A percentile compares a stretch with the other conserved stretches of the same genome.
These are phyloP conservation scores for Hipposideros armiger DNA, from an alignment of 2,113 vertebrate genomes.

Conservation along the genomic window DNA sequence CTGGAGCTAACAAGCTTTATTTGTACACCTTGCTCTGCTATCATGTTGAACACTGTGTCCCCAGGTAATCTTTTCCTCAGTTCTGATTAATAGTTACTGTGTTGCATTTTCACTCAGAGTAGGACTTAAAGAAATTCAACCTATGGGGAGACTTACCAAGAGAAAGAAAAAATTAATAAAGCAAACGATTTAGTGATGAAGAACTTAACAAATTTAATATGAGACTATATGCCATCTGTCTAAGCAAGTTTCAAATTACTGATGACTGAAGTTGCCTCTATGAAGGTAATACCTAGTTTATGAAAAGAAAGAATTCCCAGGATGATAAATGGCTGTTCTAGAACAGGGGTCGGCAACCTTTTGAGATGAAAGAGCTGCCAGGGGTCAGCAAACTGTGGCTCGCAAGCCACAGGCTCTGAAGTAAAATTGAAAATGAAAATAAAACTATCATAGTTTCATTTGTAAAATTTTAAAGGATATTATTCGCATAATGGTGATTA, in stretches of 20 bases:
- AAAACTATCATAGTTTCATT: too few species aligned
- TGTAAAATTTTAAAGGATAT: too few species aligned
- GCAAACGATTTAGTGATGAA: background rate
- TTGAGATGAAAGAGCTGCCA: too few species aligned
- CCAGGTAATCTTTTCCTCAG: background rate
- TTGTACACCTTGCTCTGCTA: background rate
- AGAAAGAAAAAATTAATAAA: background rate
- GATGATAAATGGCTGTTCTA: background rate
- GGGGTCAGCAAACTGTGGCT: too few species aligned
- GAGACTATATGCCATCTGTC: background rate
- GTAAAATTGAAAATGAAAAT: too few species aligned
- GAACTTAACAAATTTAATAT: background rate
- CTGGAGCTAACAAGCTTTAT: background rate
- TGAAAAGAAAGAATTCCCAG: background rate
- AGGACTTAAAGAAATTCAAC: background rate
- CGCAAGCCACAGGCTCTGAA: too few species aligned
- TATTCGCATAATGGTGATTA: too few species aligned
- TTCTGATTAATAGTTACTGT: background rate
- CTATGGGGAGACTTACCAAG: background rate
- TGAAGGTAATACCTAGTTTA: background rate
- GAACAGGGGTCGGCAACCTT: background rate
- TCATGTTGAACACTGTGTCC: background rate
- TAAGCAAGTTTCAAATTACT: background rate
- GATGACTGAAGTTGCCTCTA: background rate
- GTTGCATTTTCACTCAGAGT: background rate